These are phyloP conservation scores for Agelas oroides DNA, from an alignment of 37 sponge, comb jelly and placozoan genomes.

Conservation along the genomic window DNA sequence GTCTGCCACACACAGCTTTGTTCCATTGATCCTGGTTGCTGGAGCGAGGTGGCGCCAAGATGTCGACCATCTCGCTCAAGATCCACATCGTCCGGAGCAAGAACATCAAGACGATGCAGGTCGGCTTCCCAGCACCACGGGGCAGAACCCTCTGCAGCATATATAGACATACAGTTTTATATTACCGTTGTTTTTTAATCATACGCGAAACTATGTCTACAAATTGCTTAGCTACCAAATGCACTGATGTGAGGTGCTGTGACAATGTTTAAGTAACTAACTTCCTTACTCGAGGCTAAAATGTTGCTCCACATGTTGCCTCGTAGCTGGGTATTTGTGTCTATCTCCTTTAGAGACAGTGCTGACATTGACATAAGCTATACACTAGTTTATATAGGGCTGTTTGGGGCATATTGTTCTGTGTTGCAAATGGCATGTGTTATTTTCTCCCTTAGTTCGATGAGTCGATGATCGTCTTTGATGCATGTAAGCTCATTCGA, in stretches of 20 bases:
- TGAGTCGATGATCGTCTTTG: conserved; percentile 92
- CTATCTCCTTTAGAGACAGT: too few species aligned
- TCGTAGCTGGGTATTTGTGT: too few species aligned
- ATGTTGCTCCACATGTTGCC: too few species aligned
- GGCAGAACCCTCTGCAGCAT: not conserved
- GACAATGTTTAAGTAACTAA: too few species aligned
- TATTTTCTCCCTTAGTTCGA: conserved; percentile 75
- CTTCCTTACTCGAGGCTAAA: too few species aligned
- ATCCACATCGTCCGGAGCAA: conserved; percentile 89
- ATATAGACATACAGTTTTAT: not conserved
- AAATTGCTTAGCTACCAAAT: not conserved
- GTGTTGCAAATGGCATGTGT: too few species aligned
- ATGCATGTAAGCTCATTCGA: conserved; percentile 90
- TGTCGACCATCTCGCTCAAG: conserved; percentile 80
- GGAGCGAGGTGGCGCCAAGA: conserved; percentile 9
- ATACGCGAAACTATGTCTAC: not conserved
- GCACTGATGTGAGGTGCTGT: not conserved
- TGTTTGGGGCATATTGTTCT: too few species aligned
- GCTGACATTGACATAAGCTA: not conserved
- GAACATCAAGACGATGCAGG: conserved; percentile 96
- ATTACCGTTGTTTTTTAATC: not conserved
- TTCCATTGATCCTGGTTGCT: too few species aligned
- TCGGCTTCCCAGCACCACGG: not conserved
- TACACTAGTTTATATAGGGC: too few species aligned
- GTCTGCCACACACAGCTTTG: too few species aligned